Evolutionary conservation across 2,113 vertebrate genomes (phyloP), one percentile per base, ranked within the genome.

Genomic region (Phasianus colchicus): DNA sequence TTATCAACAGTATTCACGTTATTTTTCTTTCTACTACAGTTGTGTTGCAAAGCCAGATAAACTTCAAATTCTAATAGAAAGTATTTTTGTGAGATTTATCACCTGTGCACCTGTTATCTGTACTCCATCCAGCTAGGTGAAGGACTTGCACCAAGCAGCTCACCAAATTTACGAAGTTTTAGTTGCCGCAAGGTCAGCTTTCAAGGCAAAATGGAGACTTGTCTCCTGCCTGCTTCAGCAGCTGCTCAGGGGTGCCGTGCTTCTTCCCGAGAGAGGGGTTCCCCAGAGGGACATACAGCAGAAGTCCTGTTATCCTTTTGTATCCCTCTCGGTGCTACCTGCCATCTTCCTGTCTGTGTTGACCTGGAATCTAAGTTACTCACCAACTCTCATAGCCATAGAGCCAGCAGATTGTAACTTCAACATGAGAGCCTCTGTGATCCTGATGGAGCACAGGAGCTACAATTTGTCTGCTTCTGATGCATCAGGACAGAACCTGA

Each of bases 301-400:
- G 60, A 74, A 76, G 63, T 54, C 60, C 13, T 0, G 0, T 66
- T 86, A 13, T 12, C 11, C 34, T 82, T 19, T 20, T 50, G 47
- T 2, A 32, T 27, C n/a, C 0, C 0, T 19, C 36, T 71, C 27
- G 9, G 18, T 0, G 0, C 7, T 67, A 83, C 27, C 43, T 83
- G 29, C 36, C 0, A 0, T 75, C 24, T 21, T 74, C 7, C 32
- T 75, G 7, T 36, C 7, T 42, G 34, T 57, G 12, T 3, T 52
- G 32, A 42, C 36, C 21, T 32, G 40, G 57, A 45, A 14, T 70
- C 34, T 27, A 72, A 54, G 32, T 40, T 66, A 11, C 40, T 76
- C 6, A 3, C 50, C 21, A 58, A 22, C 43, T 47, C 10, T n/a
- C 10, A 6, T 25, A 47, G 67, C 61, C 4, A 0, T 47, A n/a